A percentile compares a stretch with the other conserved stretches of the same genome.
Conservation (phyloP, 2,113 vertebrate species). For the Hydropotes inermis region DNA sequence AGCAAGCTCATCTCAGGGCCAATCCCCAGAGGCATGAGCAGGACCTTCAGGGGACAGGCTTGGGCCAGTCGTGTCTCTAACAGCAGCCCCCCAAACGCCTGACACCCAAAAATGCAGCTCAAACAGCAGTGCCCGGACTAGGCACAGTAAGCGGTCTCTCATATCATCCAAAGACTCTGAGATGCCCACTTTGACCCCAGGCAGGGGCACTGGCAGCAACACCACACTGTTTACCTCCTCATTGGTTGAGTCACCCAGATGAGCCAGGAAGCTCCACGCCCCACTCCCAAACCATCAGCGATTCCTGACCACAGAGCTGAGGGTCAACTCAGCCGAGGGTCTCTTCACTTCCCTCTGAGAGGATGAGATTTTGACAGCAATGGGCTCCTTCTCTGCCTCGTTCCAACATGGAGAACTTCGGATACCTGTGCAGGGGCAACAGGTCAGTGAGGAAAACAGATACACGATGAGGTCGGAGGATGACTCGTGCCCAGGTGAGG, state of each 20-base stretch:
- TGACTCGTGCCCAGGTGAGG: neutral
- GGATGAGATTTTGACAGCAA: neutral
- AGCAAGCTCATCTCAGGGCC: neutral
- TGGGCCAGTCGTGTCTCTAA: neutral
- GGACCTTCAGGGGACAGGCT: neutral
- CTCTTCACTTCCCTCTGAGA: neutral
- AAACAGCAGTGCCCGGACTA: neutral
- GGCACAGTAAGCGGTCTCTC: neutral
- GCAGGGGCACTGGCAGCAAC: fast-evolving
- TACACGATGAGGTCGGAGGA: neutral
- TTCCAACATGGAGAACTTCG: neutral
- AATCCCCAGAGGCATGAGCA: neutral
- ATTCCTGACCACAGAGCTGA: neutral
- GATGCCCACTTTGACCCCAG: neutral
- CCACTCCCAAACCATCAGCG: neutral
- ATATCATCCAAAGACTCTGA: neutral
- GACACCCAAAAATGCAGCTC: neutral
- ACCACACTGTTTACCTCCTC: neutral
- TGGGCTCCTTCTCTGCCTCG: neutral
- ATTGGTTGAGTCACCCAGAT: neutral
- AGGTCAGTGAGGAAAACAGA: neutral
- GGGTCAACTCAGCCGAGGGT: neutral
- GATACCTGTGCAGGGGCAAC: neutral
- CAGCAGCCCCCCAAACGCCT: neutral
- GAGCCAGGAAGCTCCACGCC: neutral